A percentile compares a stretch with the other conserved stretches of the same genome.
phyloP scores from a whole-genome alignment of 2,888 invertebrate genomes.

The Pterostichus niger region DNA sequence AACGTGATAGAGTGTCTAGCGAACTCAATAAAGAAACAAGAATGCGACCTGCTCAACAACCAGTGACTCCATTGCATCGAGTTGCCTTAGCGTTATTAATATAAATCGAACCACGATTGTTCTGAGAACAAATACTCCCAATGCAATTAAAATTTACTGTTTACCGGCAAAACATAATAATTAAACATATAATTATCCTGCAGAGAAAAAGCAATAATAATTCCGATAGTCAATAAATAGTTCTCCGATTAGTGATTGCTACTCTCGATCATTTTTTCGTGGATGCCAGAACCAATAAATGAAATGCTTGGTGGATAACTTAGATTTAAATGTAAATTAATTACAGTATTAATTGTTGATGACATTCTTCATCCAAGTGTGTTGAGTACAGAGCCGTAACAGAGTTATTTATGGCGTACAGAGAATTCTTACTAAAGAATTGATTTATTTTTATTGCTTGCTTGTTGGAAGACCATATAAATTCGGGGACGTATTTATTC shows the following conservation, averaged over 20 bases:
- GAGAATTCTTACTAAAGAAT: background rate
- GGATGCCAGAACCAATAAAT: constrained; percentile 35
- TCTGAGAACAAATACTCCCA: background rate
- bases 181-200: constrained; percentile 11
- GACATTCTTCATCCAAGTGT: constrained; percentile 26
- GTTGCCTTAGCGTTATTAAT: background rate
- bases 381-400: background rate
- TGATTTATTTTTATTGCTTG: constrained; percentile 48
- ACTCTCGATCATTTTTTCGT: constrained; percentile 4
- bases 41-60: constrained; percentile 15
- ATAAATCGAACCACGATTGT: constrained; percentile 14
- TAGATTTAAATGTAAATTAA: constrained; percentile 63
- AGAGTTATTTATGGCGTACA: constrained; percentile 26
- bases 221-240: constrained; percentile 43
- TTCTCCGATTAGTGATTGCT: constrained; percentile 14
- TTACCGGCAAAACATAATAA: constrained; percentile 40
- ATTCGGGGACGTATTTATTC: no score
- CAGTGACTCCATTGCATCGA: background rate
- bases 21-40: constrained; percentile 45
- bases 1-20: constrained; percentile 9
- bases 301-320: constrained; percentile 43
- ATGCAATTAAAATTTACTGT: constrained; percentile 33
- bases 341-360: constrained; percentile 55
- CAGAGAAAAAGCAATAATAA: constrained; percentile 39
- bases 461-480: no score